Evolutionary conservation across 2,113 vertebrate species (phyloP).

Genomic region (Microcebus tavaratra): DNA sequence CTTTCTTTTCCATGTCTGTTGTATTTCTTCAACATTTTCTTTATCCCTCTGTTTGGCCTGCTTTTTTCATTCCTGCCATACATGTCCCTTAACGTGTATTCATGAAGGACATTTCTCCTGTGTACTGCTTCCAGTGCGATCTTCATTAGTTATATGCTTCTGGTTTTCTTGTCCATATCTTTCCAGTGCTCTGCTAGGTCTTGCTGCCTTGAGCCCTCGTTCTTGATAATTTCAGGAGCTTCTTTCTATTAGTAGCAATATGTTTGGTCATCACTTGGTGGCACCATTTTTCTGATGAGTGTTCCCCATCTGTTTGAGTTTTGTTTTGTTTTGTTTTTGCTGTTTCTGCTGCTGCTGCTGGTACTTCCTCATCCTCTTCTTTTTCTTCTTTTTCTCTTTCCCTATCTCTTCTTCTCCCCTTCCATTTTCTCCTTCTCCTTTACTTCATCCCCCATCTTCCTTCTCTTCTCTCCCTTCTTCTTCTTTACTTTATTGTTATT

Average conservation of each 20-base stretch:
- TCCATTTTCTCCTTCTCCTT: neutral
- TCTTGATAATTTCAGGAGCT: neutral
- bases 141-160: neutral
- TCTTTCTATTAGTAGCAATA: neutral
- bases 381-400: neutral
- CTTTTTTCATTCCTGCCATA: neutral
- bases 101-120: neutral
- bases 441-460: neutral
- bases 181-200: neutral
- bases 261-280: neutral
- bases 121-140: neutral
- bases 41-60: neutral
- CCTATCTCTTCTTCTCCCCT: neutral
- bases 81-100: neutral
- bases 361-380: neutral
- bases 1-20: neutral
- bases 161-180: neutral
- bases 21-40: neutral
- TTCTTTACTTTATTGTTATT: neutral
- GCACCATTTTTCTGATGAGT: neutral
- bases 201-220: neutral
- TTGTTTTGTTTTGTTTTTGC: neutral
- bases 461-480: neutral
- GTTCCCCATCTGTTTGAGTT: neutral
- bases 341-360: neutral